Percentiles rank a stretch among this genome's conserved stretches.
Conservation (phyloP, 2,888 invertebrate genomes). For the Drosophila emarginata region DNA sequence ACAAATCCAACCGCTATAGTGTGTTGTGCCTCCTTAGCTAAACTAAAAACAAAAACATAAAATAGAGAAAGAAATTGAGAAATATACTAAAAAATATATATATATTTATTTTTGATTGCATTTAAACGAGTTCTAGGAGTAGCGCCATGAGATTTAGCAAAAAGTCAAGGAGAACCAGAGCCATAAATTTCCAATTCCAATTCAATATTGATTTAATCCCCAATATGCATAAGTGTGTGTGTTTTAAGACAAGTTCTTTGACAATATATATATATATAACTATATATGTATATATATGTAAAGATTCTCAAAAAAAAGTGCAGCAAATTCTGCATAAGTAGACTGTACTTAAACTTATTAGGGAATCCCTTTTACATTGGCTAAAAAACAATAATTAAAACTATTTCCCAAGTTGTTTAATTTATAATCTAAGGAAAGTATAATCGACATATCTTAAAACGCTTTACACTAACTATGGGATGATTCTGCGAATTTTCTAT, state of each 20-base stretch:
- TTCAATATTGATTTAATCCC: too few species aligned
- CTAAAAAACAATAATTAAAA: too few species aligned
- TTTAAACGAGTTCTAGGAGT: not conserved
- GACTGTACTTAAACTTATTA: too few species aligned
- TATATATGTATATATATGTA: too few species aligned
- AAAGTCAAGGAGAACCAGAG: not conserved
- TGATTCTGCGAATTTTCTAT: not conserved
- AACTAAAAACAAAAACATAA: too few species aligned
- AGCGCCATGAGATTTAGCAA: not conserved
- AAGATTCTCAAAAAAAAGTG: too few species aligned
- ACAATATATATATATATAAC: too few species aligned
- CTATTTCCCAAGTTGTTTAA: not conserved
- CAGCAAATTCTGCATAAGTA: too few species aligned
- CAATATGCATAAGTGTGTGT: too few species aligned
- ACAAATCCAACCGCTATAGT: not conserved
- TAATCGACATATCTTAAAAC: slow-evolving; percentile 2
- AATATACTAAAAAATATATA: not conserved
- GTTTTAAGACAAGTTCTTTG: too few species aligned
- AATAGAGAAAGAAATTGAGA: not conserved
- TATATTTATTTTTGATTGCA: slow-evolving; percentile 2
- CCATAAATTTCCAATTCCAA: too few species aligned
- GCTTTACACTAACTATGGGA: not conserved
- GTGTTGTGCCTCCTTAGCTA: slow-evolving; percentile 1
- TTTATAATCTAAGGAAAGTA: not conserved
- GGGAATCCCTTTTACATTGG: not conserved